Evolutionary conservation across 2,888 invertebrate genomes (phyloP), one percentile per base, ranked within the genome.

Genomic region (Chrysotoxum bicinctum): DNA sequence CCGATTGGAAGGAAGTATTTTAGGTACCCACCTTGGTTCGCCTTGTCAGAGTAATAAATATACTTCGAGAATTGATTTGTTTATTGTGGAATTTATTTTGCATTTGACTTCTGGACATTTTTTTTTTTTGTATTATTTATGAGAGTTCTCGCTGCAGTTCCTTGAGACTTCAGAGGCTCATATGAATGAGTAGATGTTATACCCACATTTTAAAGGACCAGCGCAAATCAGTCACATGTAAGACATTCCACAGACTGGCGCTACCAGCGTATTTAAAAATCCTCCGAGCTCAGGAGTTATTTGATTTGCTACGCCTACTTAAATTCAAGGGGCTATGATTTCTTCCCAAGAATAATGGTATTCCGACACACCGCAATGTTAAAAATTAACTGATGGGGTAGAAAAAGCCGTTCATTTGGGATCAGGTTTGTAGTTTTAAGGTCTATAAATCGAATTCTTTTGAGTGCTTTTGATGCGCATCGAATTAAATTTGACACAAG

Each of bases 251-350:
- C 72, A 81, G 81, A 85, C 72, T 85, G 85, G 85, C 85, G 81
- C 85, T 85, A 76, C 80, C 19, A 76, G 58, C 14, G 52, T 1
- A 21, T 35, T 66, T 74, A 68, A 54, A 68, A 75, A 69, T 80
- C 56, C 40, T 76, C 23, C 2, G 32, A 64, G 45, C 45, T 50
- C 60, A 54, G 76, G 64, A 76, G 70, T 85, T 76, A 81, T 73
- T 81, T 77, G 76, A 85, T 85, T 85, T 85, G 85, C 81, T 85
- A 85, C 85, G 85, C 85, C 85, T 85, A 85, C 85, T 85, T 85
- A 81, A 35, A 21, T 35, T 37, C 68, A 73, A 75, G 70, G 75
- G 75, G 52, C 73, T 75, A 50, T 70, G 69, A 73, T 43, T 76
- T 54, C 26, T 48, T 72, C 45, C 56, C 19, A 62, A 68, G 54